phyloP scores from a whole-genome alignment of 2,888 invertebrate species.

The Ischnura elegans region DNA sequence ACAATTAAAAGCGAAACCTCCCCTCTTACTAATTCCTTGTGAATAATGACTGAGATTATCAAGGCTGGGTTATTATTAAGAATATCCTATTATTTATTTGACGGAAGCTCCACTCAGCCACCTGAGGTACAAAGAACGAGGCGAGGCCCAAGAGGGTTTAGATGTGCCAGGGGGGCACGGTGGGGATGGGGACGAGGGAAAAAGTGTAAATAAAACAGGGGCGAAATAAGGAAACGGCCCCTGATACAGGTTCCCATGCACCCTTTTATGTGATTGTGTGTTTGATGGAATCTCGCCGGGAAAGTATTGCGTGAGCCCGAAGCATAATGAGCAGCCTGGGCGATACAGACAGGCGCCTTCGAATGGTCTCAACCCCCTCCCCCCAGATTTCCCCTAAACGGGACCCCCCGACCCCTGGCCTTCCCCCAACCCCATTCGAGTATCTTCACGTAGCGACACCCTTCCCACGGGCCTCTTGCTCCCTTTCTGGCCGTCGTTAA shows the following conservation, averaged over 20 bases:
- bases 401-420: background rate
- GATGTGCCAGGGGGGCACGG: background rate
- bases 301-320: constrained; percentile 16
- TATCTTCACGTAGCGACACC: background rate
- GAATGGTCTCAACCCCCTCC: background rate
- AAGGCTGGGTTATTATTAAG: constrained; percentile 33
- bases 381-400: background rate
- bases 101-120: constrained; percentile 5
- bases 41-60: constrained; percentile 32
- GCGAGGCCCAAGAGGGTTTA: background rate
- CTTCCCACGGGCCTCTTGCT: background rate
- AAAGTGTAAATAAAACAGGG: background rate
- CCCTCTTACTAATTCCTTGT: background rate
- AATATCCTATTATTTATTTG: constrained; percentile 34
- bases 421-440: background rate
- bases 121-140: constrained; percentile 19
- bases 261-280: constrained; percentile 22
- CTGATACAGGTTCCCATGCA: background rate
- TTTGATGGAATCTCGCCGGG: constrained; percentile 25
- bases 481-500: background rate
- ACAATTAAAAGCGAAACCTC: constrained; percentile 20
- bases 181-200: background rate
- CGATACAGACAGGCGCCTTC: background rate
- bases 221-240: background rate
- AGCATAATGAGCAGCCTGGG: constrained; percentile 23